These are phyloP conservation scores for Sebastes cheni DNA, from an alignment of 2,797 vertebrate genomes.

Conservation along the genomic window DNA sequence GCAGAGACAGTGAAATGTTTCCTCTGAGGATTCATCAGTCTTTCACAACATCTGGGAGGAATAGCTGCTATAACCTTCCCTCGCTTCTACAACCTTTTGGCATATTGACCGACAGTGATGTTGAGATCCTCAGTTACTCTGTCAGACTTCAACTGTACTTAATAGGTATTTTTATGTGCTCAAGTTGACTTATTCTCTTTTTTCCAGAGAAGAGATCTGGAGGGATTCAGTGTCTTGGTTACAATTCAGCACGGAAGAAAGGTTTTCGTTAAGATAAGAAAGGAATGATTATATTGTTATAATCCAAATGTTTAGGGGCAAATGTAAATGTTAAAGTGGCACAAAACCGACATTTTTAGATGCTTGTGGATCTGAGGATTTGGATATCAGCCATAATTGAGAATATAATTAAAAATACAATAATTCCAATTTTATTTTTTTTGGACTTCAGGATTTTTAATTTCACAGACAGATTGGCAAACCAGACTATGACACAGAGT, in stretches of 20 bases:
- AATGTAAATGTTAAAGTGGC: not conserved
- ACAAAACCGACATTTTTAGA: not conserved
- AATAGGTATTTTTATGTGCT: constrained; percentile 4
- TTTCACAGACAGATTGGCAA: not conserved
- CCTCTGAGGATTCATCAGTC: constrained; percentile 15
- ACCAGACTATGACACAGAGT: not conserved
- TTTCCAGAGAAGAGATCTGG: not conserved
- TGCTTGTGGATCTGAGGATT: not conserved
- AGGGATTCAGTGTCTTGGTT: not conserved
- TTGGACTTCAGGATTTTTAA: not conserved
- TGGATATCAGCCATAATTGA: not conserved
- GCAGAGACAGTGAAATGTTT: constrained; percentile 16
- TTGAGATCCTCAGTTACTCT: not conserved
- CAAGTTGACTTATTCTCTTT: not conserved
- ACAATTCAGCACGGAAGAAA: not conserved
- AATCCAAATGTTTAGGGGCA: not conserved
- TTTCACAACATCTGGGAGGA: constrained; percentile 37
- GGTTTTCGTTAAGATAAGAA: not conserved
- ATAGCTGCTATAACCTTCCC: constrained; percentile 10
- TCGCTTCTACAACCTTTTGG: not conserved
- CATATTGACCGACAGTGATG: not conserved
- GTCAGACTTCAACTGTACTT: not conserved
- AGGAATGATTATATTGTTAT: not conserved
- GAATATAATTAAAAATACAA: not conserved
- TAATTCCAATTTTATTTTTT: not conserved